Evolutionary conservation across 2,797 vertebrate species (phyloP).

Genomic region (Sphenodon punctatus): DNA sequence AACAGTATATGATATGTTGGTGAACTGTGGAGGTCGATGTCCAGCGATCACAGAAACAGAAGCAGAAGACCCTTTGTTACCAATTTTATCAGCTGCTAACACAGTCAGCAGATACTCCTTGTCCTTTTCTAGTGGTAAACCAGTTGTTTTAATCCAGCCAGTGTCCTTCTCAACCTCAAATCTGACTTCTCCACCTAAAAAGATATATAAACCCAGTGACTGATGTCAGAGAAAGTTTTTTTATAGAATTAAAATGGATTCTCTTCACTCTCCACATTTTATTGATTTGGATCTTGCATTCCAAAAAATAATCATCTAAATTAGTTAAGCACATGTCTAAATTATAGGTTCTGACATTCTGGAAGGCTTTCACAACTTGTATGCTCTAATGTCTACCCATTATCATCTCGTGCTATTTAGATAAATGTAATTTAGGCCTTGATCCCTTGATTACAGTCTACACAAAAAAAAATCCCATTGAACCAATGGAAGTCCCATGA

Average conservation of each 20-base stretch:
- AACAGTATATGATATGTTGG: constrained; percentile 80
- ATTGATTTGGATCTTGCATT: background rate
- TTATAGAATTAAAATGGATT: background rate
- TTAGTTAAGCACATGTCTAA: background rate
- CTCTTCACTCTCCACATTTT: no score
- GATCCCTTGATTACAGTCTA: no score
- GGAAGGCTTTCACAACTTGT: background rate
- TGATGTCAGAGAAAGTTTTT: background rate
- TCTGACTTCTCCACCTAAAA: constrained; percentile 83
- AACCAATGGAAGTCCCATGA: background rate
- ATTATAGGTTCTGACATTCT: background rate
- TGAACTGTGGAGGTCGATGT: constrained; percentile 83
- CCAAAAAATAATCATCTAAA: background rate
- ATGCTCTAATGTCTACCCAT: background rate
- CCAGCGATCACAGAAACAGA: constrained; percentile 84
- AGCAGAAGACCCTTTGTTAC: constrained; percentile 79
- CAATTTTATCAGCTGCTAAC: constrained; percentile 82
- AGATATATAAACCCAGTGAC: background rate
- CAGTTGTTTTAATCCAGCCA: constrained; percentile 84
- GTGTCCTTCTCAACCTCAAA: constrained; percentile 87
- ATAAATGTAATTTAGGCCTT: no score
- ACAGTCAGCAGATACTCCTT: constrained; percentile 86
- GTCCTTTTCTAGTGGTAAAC: constrained; percentile 82
- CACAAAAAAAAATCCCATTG: background rate
- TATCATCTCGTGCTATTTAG: background rate